A percentile compares a stretch with the other conserved stretches of the same genome.
These are phyloP conservation scores for Myripristis jacobus DNA, from an alignment of 2,797 vertebrate species.

Conservation along the genomic window DNA sequence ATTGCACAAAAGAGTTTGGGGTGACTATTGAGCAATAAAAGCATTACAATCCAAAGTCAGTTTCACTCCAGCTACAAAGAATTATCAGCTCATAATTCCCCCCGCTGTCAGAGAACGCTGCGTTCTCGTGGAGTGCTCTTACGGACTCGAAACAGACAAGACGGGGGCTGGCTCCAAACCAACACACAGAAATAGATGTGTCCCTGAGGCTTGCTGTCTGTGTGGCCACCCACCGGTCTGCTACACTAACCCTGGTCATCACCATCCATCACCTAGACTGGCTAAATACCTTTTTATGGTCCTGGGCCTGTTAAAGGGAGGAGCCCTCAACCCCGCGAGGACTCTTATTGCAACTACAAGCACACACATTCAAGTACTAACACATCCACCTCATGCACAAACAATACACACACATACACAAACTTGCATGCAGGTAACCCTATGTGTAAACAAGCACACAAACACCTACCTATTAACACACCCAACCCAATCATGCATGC, in stretches of 20 bases:
- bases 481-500: too few species aligned
- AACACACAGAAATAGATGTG: constrained; percentile 41
- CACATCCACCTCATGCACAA: constrained; percentile 27
- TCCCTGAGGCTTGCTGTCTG: constrained; percentile 28
- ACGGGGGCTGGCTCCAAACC: constrained; percentile 36
- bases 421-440: background rate
- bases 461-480: too few species aligned
- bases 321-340: constrained; percentile 29
- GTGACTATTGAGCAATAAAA: background rate
- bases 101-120: constrained; percentile 36
- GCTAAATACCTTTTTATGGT: constrained; percentile 68
- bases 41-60: constrained; percentile 8
- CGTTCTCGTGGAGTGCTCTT: constrained; percentile 14
- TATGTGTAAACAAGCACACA: background rate
- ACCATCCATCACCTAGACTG: constrained; percentile 69
- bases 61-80: constrained; percentile 30
- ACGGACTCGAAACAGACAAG: constrained; percentile 25
- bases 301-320: constrained; percentile 38
- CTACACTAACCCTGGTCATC: constrained; percentile 54
- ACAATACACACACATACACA: constrained; percentile 3
- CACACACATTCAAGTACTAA: constrained; percentile 12
- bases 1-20: constrained; percentile 10
- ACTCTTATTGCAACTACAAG: constrained; percentile 42
- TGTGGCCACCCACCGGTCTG: constrained; percentile 40
- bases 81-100: constrained; percentile 30